These are phyloP conservation scores for Thecophora atra DNA, from an alignment of 2,888 invertebrate genomes.

Conservation along the genomic window DNA sequence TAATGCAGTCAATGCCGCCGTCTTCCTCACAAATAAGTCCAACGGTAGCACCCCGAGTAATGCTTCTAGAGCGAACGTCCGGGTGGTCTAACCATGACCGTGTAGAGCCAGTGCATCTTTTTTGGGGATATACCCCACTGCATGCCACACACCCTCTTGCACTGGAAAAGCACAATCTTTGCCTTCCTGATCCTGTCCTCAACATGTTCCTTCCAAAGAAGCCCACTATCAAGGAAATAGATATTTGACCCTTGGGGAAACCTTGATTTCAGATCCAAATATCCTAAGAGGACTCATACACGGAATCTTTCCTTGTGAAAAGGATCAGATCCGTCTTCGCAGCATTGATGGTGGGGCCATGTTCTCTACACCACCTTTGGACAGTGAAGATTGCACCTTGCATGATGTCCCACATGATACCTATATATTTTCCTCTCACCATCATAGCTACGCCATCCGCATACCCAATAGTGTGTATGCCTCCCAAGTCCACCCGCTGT, in stretches of 20 bases:
- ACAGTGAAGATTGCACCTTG: neutral
- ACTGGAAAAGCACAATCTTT: constrained; percentile 2
- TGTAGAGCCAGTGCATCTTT: constrained; percentile 22
- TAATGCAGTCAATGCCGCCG: too few species aligned
- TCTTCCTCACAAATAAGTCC: neutral
- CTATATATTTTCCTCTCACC: constrained; percentile 20
- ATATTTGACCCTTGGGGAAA: constrained; percentile 1
- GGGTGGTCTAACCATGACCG: constrained; percentile 14
- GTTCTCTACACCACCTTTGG: neutral
- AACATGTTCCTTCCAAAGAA: constrained; percentile 8
- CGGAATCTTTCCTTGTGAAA: constrained; percentile 9
- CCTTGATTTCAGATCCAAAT: constrained; percentile 9
- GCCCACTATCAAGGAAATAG: constrained; percentile 9
- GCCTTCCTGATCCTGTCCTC: constrained; percentile 8
- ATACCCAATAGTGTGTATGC: constrained; percentile 10
- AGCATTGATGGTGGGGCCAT: constrained; percentile 17
- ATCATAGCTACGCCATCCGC: constrained; percentile 1
- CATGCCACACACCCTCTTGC: constrained; percentile 9
- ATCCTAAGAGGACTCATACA: constrained; percentile 5
- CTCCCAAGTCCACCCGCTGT: neutral
- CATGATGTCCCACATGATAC: neutral
- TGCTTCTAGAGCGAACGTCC: too few species aligned
- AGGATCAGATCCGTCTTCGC: constrained; percentile 7
- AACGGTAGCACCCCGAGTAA: too few species aligned
- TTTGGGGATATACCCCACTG: constrained; percentile 11